Evolutionary conservation across 2,888 invertebrate genomes (phyloP), one percentile per base, ranked within the genome.

Genomic region (Gortyna flavago): DNA sequence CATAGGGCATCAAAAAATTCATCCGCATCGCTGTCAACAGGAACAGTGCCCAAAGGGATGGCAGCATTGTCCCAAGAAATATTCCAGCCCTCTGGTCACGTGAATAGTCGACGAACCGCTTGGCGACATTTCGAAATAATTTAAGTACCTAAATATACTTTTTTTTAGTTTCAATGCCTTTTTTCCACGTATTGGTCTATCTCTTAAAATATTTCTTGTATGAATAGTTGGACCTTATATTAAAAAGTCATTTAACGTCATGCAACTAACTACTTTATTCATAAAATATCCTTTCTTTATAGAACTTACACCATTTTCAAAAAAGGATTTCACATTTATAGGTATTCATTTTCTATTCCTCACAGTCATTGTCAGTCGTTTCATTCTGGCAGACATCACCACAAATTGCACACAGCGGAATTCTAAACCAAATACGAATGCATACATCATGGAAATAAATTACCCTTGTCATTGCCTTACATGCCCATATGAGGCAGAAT

Each of bases 371-470:
- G 51, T 65, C 72, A 59, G 79, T 69, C 59, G 61, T 44, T 69
- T n/a, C 32, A 72, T 69, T 71, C 61, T 66, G 69, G 61, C 66
- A 72, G 75, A 51, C 59, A 66, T 75, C 65, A 72, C 62, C 69
- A 54, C 85, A 85, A 83, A 66, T 79, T 85, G 76, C 72, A 76
- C 70, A 61, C 62, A 72, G 62, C 25, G 74, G 72, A 72, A 66
- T 72, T 62, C 69, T 66, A 79, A 83, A 79, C 73, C 75, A 82
- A 85, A 84, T 75, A 72, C 83, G 72, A 85, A 79, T 83, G 83
- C 86, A 79, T 79, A 69, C 74, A 73, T 78, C 75, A 84, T 81
- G 82, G 66, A 83, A 83, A 85, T 83, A 79, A 85, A 85, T 85
- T 79, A 72, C 79, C 79, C 79, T 74, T 85, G 73, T 83, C 84